Conservation (phyloP, 2,797 vertebrate genomes). For the Anas acuta region DNA sequence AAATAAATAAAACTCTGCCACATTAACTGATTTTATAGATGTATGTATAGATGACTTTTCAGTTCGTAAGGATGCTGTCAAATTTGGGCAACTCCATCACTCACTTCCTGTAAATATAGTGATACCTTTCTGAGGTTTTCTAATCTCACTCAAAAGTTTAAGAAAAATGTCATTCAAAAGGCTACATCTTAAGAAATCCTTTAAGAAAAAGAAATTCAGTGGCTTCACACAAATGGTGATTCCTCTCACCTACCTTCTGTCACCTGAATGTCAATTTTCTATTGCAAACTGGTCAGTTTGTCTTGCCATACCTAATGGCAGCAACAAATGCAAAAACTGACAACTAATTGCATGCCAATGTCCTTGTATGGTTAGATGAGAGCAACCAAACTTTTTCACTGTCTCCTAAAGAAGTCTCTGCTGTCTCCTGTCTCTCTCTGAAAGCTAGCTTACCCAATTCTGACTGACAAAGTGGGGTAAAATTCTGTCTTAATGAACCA, state of each 20-base stretch:
- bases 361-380: background rate
- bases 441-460: background rate
- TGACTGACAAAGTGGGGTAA: background rate
- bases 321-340: fast-evolving
- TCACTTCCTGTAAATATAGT: background rate
- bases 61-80: background rate
- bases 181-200: background rate
- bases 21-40: background rate
- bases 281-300: background rate
- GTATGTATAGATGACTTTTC: background rate
- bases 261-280: background rate
- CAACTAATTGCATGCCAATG: background rate
- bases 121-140: background rate
- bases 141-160: background rate
- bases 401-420: background rate
- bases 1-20: background rate
- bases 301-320: background rate
- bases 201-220: background rate
- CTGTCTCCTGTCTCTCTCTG: background rate
- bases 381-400: background rate
- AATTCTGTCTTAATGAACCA: background rate
- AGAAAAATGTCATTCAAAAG: background rate
- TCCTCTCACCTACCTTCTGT: background rate
- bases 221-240: background rate
- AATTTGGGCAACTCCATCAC: background rate